A percentile compares a stretch with the other conserved stretches of the same genome.
Evolutionary conservation across 1,140 invertebrate genomes (phyloP).

Genomic region (Colletes latitarsis): DNA sequence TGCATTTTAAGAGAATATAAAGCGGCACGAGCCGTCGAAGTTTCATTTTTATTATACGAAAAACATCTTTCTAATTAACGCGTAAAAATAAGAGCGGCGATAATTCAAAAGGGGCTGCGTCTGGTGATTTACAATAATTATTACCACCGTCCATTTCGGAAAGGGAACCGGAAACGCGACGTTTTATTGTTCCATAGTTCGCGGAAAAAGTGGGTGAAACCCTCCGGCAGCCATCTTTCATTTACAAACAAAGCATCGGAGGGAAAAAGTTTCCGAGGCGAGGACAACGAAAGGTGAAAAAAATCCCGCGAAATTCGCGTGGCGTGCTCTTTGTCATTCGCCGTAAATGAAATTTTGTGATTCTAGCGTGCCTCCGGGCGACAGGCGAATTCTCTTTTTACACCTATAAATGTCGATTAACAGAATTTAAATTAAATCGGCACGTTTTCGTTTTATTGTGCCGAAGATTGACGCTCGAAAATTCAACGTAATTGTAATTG

Average conservation of each 20-base stretch:
- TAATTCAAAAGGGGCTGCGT: background rate
- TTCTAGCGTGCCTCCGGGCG: background rate
- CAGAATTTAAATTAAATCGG: too few species aligned
- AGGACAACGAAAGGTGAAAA: conserved; percentile 26
- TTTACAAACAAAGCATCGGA: conserved; percentile 40
- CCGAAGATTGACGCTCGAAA: too few species aligned
- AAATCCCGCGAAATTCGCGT: background rate
- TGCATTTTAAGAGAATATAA: too few species aligned
- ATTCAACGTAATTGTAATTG: too few species aligned
- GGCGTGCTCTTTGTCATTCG: background rate
- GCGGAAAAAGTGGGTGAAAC: conserved; percentile 37
- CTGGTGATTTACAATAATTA: conserved; percentile 22
- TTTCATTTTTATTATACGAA: background rate
- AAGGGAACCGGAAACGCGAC: conserved; percentile 17
- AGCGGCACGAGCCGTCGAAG: too few species aligned
- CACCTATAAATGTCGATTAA: too few species aligned
- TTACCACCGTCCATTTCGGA: conserved; percentile 10
- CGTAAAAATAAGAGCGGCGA: background rate
- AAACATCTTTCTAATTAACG: background rate
- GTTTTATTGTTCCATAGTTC: conserved; percentile 28
- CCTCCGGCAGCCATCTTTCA: conserved; percentile 34
- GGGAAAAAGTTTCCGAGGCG: conserved; percentile 35
- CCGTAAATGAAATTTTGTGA: conserved; percentile 29
- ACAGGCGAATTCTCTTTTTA: too few species aligned
- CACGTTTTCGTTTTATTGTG: too few species aligned